phyloP scores from a whole-genome alignment of 1,140 invertebrate species.

The Acarapis woodi region DNA sequence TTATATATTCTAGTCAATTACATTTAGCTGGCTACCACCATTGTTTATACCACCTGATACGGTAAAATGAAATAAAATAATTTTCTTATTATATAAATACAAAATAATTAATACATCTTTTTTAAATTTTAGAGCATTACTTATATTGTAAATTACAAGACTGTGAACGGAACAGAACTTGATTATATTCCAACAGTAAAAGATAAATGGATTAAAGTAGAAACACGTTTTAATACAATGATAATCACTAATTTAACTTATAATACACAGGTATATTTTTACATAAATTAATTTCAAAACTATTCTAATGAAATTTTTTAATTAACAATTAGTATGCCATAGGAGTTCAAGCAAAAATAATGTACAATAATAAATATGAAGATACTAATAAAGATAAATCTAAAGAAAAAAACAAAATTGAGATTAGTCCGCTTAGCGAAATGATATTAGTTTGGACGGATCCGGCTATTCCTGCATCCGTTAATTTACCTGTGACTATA shows the following conservation, averaged over 20 bases:
- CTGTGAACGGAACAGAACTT: constrained; percentile 4
- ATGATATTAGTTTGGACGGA: constrained; percentile 53
- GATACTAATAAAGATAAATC: too few species aligned
- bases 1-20: not conserved
- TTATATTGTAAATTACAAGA: constrained; percentile 1
- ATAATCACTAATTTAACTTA: constrained; percentile 4
- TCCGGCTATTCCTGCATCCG: constrained; percentile 47
- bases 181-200: not conserved
- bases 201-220: constrained; percentile 1
- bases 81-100: not conserved
- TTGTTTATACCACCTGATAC: not conserved
- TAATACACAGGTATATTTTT: too few species aligned
- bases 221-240: constrained; percentile 4
- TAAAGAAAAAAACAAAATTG: not conserved
- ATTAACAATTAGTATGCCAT: constrained; percentile 15
- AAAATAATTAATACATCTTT: not conserved
- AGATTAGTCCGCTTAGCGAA: constrained; percentile 12
- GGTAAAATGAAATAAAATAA: too few species aligned
- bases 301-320: too few species aligned
- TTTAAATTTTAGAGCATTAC: too few species aligned
- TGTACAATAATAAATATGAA: too few species aligned
- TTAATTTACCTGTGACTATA: constrained; percentile 49
- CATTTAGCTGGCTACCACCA: constrained; percentile 2
- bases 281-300: too few species aligned
- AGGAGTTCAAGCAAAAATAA: constrained; percentile 11